A percentile compares a stretch with the other conserved stretches of the same genome.
Conservation (phyloP, 2,797 vertebrate species). For the Petrocephalus sullivani region DNA sequence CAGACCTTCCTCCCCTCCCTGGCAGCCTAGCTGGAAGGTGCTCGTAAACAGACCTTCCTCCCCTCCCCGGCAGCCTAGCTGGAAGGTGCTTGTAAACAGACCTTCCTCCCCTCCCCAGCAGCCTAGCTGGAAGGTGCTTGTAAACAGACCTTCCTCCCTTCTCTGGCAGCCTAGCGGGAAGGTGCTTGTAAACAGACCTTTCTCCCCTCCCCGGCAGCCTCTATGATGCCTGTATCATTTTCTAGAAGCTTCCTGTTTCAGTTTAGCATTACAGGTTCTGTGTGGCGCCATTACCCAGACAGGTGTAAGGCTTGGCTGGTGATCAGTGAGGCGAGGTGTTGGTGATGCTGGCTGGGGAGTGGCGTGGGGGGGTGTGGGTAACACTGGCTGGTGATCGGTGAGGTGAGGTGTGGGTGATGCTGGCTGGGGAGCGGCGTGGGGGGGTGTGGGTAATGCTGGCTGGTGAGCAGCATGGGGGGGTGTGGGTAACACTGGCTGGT, state of each 20-base stretch:
- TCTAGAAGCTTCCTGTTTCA: not conserved
- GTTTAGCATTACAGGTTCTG: not conserved
- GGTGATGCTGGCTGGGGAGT: not conserved
- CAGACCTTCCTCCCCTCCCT: not conserved
- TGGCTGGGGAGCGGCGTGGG: too few species aligned
- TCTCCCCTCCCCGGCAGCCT: not conserved
- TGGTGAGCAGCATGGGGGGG: too few species aligned
- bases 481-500: too few species aligned
- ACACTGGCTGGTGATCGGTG: not conserved
- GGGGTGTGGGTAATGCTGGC: too few species aligned
- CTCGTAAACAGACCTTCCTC: too few species aligned
- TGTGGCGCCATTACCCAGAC: not conserved
- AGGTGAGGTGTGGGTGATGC: too few species aligned
- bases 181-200: not conserved
- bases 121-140: not conserved
- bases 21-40: not conserved
- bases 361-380: not conserved
- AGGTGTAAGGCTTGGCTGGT: not conserved
- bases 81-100: not conserved
- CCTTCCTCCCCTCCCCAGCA: not conserved
- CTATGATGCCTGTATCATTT: not conserved
- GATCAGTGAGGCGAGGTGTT: not conserved
- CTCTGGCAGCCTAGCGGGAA: not conserved
- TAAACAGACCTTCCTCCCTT: too few species aligned
- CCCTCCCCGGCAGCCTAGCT: not conserved